Evolutionary conservation across 2,113 vertebrate species (phyloP).

Genomic region (Seriola quinqueradiata): DNA sequence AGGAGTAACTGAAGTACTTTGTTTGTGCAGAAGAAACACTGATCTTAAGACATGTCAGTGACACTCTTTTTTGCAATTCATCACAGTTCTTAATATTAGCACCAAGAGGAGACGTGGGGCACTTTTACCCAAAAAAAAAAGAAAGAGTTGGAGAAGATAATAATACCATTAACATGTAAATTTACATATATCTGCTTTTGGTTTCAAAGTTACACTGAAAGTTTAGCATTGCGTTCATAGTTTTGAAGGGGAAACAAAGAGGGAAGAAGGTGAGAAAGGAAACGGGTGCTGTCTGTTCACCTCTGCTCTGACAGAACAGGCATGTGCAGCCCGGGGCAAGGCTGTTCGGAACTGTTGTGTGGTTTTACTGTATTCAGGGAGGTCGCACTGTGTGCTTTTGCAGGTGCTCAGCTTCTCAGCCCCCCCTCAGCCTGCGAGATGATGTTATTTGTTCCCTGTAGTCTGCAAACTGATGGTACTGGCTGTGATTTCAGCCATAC

Average conservation of each 20-base stretch:
- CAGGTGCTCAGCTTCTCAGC: constrained; percentile 29
- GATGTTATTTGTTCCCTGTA: too few relatives aligned
- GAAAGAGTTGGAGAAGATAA: not conserved
- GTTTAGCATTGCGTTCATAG: not conserved
- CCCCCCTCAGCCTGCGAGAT: too few relatives aligned
- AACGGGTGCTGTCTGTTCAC: constrained; percentile 1
- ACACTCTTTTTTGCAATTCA: too few relatives aligned
- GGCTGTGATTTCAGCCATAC: not conserved
- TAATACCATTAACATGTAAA: not conserved
- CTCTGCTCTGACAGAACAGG: constrained; percentile 41
- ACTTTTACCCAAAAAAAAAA: too few relatives aligned
- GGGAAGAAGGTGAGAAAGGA: not conserved
- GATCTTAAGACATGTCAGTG: too few relatives aligned
- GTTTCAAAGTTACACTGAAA: not conserved
- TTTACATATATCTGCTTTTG: not conserved
- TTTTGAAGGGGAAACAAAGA: not conserved
- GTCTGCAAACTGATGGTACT: too few relatives aligned
- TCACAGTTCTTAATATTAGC: too few relatives aligned
- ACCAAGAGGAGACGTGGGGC: too few relatives aligned
- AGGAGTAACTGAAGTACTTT: too few relatives aligned
- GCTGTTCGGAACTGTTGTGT: constrained; percentile 23
- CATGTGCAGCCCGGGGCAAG: constrained; percentile 34
- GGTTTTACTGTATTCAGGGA: constrained; percentile 19
- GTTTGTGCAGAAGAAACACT: too few relatives aligned
- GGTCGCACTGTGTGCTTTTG: constrained; percentile 23